A percentile compares a stretch with the other conserved stretches of the same genome.
These are phyloP conservation scores for Borostomias antarcticus DNA, from an alignment of 2,797 vertebrate genomes.

Conservation along the genomic window DNA sequence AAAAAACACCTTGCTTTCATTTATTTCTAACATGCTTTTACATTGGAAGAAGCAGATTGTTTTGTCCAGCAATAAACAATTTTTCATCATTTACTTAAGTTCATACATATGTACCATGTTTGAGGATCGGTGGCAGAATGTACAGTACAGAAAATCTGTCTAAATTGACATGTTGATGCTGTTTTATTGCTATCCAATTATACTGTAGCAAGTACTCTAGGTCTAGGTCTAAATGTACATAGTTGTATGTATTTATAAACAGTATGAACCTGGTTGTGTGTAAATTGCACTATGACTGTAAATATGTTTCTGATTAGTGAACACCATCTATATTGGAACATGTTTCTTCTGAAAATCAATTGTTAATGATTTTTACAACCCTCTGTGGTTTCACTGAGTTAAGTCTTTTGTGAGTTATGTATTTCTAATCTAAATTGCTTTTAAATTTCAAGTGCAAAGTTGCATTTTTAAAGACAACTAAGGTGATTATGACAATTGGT, in stretches of 20 bases:
- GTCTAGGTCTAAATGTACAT: constrained; percentile 21
- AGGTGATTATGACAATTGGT: constrained; percentile 53
- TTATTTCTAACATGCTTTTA: constrained; percentile 35
- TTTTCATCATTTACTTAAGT: constrained; percentile 18
- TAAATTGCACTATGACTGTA: constrained; percentile 62
- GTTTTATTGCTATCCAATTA: constrained; percentile 34
- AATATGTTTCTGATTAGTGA: constrained; percentile 50
- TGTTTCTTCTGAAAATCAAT: constrained; percentile 41
- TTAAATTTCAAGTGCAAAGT: constrained; percentile 49
- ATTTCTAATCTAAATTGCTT: constrained; percentile 55
- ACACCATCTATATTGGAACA: constrained; percentile 18
- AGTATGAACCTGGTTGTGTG: constrained; percentile 55
- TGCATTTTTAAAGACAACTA: constrained; percentile 64
- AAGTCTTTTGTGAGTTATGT: constrained; percentile 59
- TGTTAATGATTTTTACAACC: constrained; percentile 41
- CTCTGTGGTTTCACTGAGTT: constrained; percentile 53
- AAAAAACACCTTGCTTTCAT: not conserved
- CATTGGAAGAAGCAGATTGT: constrained; percentile 4
- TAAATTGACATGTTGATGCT: constrained; percentile 12
- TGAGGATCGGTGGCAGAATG: constrained; percentile 14
- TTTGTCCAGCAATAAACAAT: constrained; percentile 23
- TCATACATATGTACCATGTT: constrained; percentile 22
- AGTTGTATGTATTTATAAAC: constrained; percentile 57
- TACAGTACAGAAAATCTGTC: constrained; percentile 7
- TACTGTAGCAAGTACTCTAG: too few species aligned